Evolutionary conservation across 2,888 invertebrate species (phyloP).

Genomic region (Caenorhabditis doughertyi): DNA sequence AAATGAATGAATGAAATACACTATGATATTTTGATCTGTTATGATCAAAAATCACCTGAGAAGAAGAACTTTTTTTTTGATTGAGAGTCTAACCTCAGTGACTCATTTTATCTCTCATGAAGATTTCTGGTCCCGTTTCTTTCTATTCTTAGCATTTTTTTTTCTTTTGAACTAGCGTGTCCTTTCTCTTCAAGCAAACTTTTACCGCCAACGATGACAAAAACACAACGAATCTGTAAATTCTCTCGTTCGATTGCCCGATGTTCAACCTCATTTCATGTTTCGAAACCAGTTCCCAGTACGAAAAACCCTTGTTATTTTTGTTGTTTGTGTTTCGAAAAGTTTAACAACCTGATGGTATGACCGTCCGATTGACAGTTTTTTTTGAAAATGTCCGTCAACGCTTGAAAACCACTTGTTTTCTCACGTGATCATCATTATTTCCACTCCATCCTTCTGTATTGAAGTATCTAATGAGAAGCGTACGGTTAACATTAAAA

Average conservation of each 20-base stretch:
- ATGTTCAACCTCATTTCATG: conserved; percentile 63
- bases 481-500: conserved; percentile 30
- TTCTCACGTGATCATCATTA: conserved; percentile 55
- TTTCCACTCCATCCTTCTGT: conserved; percentile 19
- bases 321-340: conserved; percentile 60
- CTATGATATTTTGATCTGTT: conserved; percentile 12
- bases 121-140: conserved; percentile 14
- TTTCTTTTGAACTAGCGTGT: neutral
- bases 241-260: conserved; percentile 55
- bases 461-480: neutral
- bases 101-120: conserved; percentile 21
- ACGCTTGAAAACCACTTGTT: conserved; percentile 41
- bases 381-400: conserved; percentile 31
- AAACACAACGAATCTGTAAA: conserved; percentile 40
- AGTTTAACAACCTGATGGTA: conserved; percentile 61
- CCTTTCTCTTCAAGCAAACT: conserved; percentile 6
- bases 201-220: conserved; percentile 34
- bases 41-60: conserved; percentile 7
- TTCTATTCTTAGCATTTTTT: neutral
- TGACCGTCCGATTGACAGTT: conserved; percentile 58
- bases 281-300: conserved; percentile 57
- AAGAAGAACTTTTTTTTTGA: neutral
- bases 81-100: neutral
- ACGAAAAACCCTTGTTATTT: conserved; percentile 62
- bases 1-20: neutral